A percentile compares a stretch with the other conserved stretches of the same genome.
phyloP scores from a whole-genome alignment of 2,113 vertebrate species.

The Fregata magnificens region DNA sequence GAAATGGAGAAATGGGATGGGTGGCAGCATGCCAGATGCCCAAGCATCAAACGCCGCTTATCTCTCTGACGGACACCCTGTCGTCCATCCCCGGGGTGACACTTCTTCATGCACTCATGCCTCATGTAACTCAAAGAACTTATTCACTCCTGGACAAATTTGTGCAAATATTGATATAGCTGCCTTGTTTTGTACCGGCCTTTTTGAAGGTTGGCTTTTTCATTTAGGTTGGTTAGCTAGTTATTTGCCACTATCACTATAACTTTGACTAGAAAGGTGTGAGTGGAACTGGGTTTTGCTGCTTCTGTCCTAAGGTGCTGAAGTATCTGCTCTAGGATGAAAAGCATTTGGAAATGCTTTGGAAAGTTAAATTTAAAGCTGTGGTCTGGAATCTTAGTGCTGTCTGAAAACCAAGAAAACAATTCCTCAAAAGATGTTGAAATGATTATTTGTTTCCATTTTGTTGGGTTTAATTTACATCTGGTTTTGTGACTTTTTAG shows the following conservation, averaged over 20 bases:
- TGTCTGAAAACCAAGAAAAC: neutral
- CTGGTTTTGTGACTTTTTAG: neutral
- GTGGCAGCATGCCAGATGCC: neutral
- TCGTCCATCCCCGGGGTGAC: neutral
- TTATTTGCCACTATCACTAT: neutral
- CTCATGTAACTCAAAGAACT: neutral
- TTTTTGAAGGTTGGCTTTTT: neutral
- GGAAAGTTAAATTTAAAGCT: neutral
- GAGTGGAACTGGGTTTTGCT: neutral
- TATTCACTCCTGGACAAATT: neutral
- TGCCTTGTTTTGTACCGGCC: neutral
- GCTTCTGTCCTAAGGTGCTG: neutral
- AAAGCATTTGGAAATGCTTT: neutral
- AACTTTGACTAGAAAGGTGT: neutral
- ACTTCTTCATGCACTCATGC: neutral
- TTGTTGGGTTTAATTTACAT: neutral
- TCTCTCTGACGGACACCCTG: neutral
- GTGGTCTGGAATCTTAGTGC: neutral
- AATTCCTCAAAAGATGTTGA: neutral
- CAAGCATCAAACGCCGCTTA: neutral
- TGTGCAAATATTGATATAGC: neutral
- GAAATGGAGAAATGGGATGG: constrained; percentile 34
- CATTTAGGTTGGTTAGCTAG: neutral
- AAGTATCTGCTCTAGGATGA: neutral
- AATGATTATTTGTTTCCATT: neutral